Evolutionary conservation across 2,113 vertebrate genomes (phyloP).

Genomic region (Monopterus albus): DNA sequence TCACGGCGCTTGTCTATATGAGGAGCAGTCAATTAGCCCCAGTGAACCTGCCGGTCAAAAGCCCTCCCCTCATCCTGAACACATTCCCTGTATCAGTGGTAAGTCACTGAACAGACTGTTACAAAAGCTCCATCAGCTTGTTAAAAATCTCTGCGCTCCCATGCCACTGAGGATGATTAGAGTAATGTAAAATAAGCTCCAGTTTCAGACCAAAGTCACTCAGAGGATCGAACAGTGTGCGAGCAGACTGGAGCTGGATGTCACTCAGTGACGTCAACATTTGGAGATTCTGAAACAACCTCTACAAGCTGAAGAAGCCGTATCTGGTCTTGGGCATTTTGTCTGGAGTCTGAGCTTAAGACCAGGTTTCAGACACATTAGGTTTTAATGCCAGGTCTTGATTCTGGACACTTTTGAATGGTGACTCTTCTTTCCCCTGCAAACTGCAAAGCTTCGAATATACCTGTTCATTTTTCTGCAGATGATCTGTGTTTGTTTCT

Average conservation of each 20-base stretch:
- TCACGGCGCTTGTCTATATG: constrained; percentile 7
- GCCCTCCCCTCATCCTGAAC: background rate
- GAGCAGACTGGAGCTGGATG: background rate
- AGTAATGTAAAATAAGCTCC: background rate
- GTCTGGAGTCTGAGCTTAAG: background rate
- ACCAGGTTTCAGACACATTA: background rate
- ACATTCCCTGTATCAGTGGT: background rate
- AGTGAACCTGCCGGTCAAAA: constrained; percentile 43
- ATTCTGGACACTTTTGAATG: no score
- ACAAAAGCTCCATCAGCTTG: constrained; percentile 49
- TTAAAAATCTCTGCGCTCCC: constrained; percentile 34
- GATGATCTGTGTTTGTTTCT: no score
- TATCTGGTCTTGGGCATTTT: background rate
- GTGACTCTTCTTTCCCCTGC: background rate
- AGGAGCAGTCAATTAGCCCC: constrained; percentile 44
- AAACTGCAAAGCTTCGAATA: no score
- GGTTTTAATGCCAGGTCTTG: no score
- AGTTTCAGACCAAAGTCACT: background rate
- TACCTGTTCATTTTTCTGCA: background rate
- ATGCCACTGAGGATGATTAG: constrained; percentile 10
- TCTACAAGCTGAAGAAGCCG: background rate
- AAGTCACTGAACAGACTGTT: background rate
- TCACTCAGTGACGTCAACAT: background rate
- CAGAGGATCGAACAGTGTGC: background rate
- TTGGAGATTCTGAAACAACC: background rate